phyloP scores from a whole-genome alignment of 2,797 vertebrate species.

The Sparus aurata region DNA sequence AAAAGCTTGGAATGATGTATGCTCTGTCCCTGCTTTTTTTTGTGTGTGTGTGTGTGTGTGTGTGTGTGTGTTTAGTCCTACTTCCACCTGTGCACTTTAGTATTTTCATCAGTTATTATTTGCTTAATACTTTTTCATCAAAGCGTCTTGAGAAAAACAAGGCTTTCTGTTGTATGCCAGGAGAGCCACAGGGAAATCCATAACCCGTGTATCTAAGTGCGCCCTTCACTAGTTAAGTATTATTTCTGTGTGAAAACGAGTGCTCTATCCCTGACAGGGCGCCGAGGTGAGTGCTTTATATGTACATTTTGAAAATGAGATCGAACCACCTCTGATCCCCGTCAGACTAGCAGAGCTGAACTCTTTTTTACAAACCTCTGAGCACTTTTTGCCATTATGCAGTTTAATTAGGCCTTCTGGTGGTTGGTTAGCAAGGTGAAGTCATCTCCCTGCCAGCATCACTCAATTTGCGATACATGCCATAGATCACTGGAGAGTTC shows the following conservation, averaged over 20 bases:
- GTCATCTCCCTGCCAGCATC: constrained; percentile 17
- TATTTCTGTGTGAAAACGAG: not conserved
- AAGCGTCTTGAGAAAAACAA: not conserved
- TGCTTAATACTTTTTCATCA: not conserved
- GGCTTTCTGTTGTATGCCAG: not conserved
- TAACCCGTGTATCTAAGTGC: not conserved
- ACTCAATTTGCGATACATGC: constrained; percentile 13
- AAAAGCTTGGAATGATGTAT: constrained; percentile 37
- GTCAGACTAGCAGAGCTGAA: constrained; percentile 10
- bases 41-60: too few relatives aligned
- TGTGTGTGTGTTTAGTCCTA: too few relatives aligned
- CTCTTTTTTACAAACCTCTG: not conserved
- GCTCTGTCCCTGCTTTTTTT: not conserved
- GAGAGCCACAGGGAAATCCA: not conserved
- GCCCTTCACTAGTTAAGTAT: not conserved
- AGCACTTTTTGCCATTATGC: constrained; percentile 1
- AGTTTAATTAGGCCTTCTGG: constrained; percentile 28
- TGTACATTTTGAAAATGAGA: constrained; percentile 3
- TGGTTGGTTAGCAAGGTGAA: constrained; percentile 21
- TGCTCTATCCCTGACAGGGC: not conserved
- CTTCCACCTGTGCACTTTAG: not conserved
- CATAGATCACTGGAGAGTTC: constrained; percentile 22
- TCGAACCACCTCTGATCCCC: constrained; percentile 20
- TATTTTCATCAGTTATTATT: not conserved
- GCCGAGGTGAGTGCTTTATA: not conserved